phyloP scores from a whole-genome alignment of 2,113 vertebrate species.

The Hipposideros armiger region DNA sequence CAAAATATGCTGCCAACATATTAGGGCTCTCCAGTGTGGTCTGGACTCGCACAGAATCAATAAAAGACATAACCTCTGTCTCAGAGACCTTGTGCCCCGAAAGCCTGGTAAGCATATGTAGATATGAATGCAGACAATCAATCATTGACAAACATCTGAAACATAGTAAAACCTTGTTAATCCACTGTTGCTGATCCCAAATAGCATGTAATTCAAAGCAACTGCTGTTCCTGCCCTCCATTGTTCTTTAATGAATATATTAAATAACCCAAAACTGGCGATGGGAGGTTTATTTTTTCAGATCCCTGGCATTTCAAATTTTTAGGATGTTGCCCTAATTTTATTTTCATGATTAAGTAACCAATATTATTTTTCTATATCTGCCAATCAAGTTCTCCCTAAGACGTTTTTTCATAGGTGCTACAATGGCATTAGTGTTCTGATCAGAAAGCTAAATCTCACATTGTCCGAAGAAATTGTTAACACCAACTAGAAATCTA shows the following conservation, averaged over 20 bases:
- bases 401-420: not conserved
- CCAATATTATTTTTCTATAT: not conserved
- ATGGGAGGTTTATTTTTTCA: constrained; percentile 19
- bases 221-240: constrained; percentile 1
- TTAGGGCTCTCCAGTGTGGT: constrained; percentile 58
- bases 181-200: constrained; percentile 46
- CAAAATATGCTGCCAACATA: not conserved
- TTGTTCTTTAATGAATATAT: constrained; percentile 65
- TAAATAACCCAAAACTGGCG: constrained; percentile 45
- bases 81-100: not conserved
- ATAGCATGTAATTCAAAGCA: constrained; percentile 71
- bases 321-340: constrained; percentile 45
- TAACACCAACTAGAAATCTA: constrained; percentile 1
- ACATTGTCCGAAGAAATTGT: not conserved
- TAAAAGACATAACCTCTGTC: constrained; percentile 42
- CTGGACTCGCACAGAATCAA: constrained; percentile 26
- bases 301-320: constrained; percentile 38
- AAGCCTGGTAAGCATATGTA: constrained; percentile 62
- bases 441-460: not conserved
- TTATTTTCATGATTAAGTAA: constrained; percentile 35
- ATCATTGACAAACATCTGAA: constrained; percentile 67
- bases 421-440: not conserved
- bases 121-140: constrained; percentile 55
- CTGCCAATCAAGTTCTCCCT: not conserved
- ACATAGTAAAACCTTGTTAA: constrained; percentile 59